Conservation (phyloP, 2,113 vertebrate genomes). For the Ophiodon elongatus region DNA sequence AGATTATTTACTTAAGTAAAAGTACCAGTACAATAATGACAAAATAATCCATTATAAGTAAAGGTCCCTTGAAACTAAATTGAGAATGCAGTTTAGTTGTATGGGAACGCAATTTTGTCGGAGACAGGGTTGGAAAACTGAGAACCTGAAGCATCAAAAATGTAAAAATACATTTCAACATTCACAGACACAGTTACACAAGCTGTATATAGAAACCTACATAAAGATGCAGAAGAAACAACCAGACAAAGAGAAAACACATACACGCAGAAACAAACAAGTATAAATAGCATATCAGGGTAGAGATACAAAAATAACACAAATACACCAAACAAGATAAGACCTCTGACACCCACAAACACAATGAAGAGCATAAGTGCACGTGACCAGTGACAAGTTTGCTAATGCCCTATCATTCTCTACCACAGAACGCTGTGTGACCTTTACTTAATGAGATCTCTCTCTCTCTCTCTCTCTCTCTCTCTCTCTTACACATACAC, state of each 20-base stretch:
- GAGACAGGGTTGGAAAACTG: background rate
- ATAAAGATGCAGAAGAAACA: background rate
- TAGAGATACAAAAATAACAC: constrained; percentile 10
- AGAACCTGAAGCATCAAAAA: background rate
- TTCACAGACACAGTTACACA: background rate
- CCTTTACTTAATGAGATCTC: constrained; percentile 66
- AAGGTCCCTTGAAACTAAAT: background rate
- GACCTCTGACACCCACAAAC: constrained; percentile 22
- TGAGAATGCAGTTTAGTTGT: background rate
- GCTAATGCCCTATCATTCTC: constrained; percentile 27
- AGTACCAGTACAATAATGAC: background rate
- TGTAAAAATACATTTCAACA: background rate
- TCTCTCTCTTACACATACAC: background rate
- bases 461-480: background rate
- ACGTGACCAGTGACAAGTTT: constrained; percentile 53
- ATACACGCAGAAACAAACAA: background rate
- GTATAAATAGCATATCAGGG: background rate
- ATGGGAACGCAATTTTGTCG: background rate
- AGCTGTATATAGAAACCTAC: background rate
- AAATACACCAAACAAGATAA: background rate
- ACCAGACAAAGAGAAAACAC: background rate
- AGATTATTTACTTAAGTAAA: background rate
- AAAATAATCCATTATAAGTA: background rate
- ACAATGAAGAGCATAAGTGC: constrained; percentile 49
- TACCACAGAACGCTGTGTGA: constrained; percentile 39